Evolutionary conservation across 2,888 invertebrate genomes (phyloP), one percentile per base, ranked within the genome.

Genomic region (Apoda limacodes): DNA sequence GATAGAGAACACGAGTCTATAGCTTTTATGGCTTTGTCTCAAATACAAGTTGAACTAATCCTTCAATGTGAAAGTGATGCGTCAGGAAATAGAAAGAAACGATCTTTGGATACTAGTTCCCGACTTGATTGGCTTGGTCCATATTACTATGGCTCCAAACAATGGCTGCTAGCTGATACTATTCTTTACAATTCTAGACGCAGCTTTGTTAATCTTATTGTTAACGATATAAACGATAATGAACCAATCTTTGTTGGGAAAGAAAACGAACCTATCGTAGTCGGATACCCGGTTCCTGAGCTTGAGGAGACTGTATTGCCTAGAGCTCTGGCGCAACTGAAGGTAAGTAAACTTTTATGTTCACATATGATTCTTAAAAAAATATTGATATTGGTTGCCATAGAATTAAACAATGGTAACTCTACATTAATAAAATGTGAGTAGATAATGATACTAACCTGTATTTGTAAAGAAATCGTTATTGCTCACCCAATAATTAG

Each of bases 191-290:
- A 76, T 32, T 46, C 67, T 1, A 57, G 66, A 38, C 53, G 66
- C 24, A 76, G 71, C 40, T 52, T 76, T 19, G 66, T 83, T 2
- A 76, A 76, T 38, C 50, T 83, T 24, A 71, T 83, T 34, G 75
- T 83, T 1, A 72, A 74, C 11, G 84, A 84, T 40, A 74, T 75
- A n/a, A 84, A 84, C 43, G 82, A 84, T 40, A 75, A 84, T 41
- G 22, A 40, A 3, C 83, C 84, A 1, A 55, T 68, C 52, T 84
- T 84, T 41, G 39, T 57, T 13, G 61, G 55, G 2, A 65, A 62
- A 29, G 63, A 61, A 33, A 46, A 49, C 7, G 65, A 68, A 38
- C 68, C 75, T 2, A 51, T 82, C 23, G 53, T 52, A 1, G 66
- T 82, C 2, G 83, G 82, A 5, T 83, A 82, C 50, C 83, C 83